Evolutionary conservation across 2,888 invertebrate genomes (phyloP), one percentile per base, ranked within the genome.

Genomic region (Busseola fusca): DNA sequence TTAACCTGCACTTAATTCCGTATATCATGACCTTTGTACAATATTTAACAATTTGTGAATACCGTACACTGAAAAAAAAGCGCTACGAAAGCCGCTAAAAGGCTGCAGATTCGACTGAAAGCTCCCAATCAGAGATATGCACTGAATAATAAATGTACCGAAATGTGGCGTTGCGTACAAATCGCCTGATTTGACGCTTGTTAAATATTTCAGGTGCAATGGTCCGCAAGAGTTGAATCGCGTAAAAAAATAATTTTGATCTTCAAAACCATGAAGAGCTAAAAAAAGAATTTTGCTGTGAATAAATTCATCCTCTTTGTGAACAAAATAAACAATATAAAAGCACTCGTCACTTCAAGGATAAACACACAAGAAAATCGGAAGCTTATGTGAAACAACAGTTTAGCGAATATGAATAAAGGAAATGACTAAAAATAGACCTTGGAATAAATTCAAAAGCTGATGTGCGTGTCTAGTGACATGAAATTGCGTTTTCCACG

Each of bases 61-160:
- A 66, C 69, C 45, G 59, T 77, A 58, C 37, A 34, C 65, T 68
- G 65, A 82, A 75, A 74, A 76, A 82, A 75, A 74, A 76, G 25
- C 37, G 25, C 57, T 65, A 59, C 21, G 60, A 56, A 57, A 52
- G 66, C 59, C 45, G 50, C 69, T 74, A 84, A 79, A 81, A 75
- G 64, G 67, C 42, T 64, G 69, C 76, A 71, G 34, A 57, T 77
- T 63, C 30, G 9, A 54, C 50, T 54, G 63, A 56, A 45, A 48
- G 52, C 54, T 52, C 57, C 52, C 52, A 65, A 70, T 70, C 50
- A 21, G 34, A 69, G 56, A 74, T 74, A 77, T 69, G 42, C 48
- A 54, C 66, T 84, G 78, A 83, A 83, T 83, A 73, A 84, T 82
- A 59, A 65, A 82, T 78, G 63, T 66, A 69, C 37, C 25, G 45